Evolutionary conservation across 2,113 vertebrate species (phyloP).

Genomic region (Malaclemys terrapin): DNA sequence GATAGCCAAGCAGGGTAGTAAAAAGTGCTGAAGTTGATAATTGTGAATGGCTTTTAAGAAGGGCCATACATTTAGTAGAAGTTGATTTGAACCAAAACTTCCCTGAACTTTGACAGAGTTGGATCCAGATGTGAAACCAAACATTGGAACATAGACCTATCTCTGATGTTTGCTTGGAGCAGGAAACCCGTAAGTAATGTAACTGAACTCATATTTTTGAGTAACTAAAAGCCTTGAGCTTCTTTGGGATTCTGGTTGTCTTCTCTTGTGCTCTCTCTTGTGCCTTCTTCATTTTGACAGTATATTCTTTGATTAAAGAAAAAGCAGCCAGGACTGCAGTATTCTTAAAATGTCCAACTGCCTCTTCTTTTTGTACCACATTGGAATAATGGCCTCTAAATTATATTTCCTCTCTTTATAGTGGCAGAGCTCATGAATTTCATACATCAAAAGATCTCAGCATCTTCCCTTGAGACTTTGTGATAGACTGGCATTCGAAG

Average conservation of each 20-base stretch:
- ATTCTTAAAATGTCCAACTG: slow-evolving; percentile 49
- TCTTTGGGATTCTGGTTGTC: slow-evolving; percentile 18
- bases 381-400: slow-evolving; percentile 64
- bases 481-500: slow-evolving; percentile 63
- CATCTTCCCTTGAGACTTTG: slow-evolving; percentile 52
- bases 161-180: accelerated
- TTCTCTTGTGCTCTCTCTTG: slow-evolving; percentile 15
- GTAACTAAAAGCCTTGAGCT: slow-evolving; percentile 46
- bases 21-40: not conserved
- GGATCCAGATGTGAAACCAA: accelerated
- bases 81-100: not conserved
- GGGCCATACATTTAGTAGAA: not conserved
- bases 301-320: slow-evolving; percentile 51
- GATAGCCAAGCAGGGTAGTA: not conserved
- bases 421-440: slow-evolving; percentile 75
- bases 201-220: not conserved
- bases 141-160: not conserved
- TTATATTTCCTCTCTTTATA: slow-evolving; percentile 68
- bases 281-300: not conserved
- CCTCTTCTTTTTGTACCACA: slow-evolving; percentile 51
- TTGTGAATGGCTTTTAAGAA: not conserved
- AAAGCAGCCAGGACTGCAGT: slow-evolving; percentile 17
- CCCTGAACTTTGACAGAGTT: not conserved
- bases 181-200: not conserved
- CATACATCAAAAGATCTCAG: slow-evolving; percentile 59